Evolutionary conservation across 2,888 invertebrate species (phyloP).

Genomic region (Tricholauxania praeusta): DNA sequence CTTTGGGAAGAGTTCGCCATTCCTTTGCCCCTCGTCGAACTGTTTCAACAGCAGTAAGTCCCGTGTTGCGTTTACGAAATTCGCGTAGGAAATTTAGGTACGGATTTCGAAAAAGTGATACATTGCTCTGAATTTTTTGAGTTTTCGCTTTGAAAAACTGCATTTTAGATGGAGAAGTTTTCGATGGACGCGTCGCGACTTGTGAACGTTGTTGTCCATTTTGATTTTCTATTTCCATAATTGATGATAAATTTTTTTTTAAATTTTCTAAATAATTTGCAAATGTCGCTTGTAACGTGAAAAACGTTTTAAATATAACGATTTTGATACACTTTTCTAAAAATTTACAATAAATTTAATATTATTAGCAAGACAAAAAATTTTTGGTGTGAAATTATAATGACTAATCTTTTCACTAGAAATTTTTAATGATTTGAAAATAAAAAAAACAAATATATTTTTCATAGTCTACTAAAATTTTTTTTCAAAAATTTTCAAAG

Average conservation of each 20-base stretch:
- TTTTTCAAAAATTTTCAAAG: neutral
- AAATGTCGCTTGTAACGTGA: too few species aligned
- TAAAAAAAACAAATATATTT: neutral
- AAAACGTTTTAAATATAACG: too few species aligned
- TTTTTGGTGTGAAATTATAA: slow-evolving; percentile 6
- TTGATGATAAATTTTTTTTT: neutral
- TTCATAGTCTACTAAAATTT: slow-evolving; percentile 10
- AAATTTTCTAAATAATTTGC: slow-evolving; percentile 2
- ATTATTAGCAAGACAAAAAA: neutral
- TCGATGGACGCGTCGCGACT: slow-evolving; percentile 2
- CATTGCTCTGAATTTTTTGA: neutral
- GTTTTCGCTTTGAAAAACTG: slow-evolving; percentile 18
- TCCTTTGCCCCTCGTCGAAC: slow-evolving; percentile 43
- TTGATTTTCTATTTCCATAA: slow-evolving; percentile 15
- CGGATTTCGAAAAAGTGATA: slow-evolving; percentile 41
- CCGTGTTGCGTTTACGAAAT: slow-evolving; percentile 36
- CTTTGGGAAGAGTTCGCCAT: slow-evolving; percentile 43
- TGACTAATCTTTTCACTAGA: neutral
- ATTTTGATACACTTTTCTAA: neutral
- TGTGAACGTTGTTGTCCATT: neutral
- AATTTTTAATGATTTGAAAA: slow-evolving; percentile 13
- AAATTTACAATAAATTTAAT: neutral
- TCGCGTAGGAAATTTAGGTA: slow-evolving; percentile 47
- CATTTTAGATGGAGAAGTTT: slow-evolving; percentile 1
- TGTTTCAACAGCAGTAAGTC: slow-evolving; percentile 38